Base-by-base conservation (phyloP, 2,113 vertebrate genomes). In the Smithornis capensis region DNA sequence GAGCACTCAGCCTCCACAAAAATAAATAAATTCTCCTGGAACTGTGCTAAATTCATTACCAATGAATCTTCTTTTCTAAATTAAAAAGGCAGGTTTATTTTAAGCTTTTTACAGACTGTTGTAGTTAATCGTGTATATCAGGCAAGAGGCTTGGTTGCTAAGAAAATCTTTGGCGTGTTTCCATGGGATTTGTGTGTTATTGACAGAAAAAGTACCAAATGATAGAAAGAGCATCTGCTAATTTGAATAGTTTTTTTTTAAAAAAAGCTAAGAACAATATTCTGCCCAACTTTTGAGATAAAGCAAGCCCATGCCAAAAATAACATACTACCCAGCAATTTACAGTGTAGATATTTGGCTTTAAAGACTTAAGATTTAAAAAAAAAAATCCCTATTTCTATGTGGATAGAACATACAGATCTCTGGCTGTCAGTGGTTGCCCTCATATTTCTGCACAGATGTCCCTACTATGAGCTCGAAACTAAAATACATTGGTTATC, bases 141-240 rank as follows among this genome's bases (percentile, higher is more conserved):
- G 93, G 93, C 91, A 92, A 95, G 94, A 96, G 92, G 93, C 91
- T 97, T 64, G 95, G 98, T 98, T 98, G 98, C 97, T 98, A 98
- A 98, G 97, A 98, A 98, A 97, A 97, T 97, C 95, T 89, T 96
- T 98, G 97, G 97, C 96, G 37, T n/a, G 44, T 85, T 96, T 97
- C 98, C 97, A 97, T 4, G n/a, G 85, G 77, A 94, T 96, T 93
- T 96, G 84, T 96, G 86, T 95, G 62, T 90, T 97, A 94, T 90
- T 95, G 93, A 96, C 75, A 83, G 83, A 81, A 95, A 93, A 95
- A 94, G 69, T 83, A 96, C 56, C 93, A 94, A 96, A 94, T 95
- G 87, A 96, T 86, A 89, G 89, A 90, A 95, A 97, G 88, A 81
- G 91, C 96, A 98, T 97, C 97, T 97, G 96, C 76, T 96, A 97